A percentile compares a stretch with the other conserved stretches of the same genome.
phyloP scores from a whole-genome alignment of 2,888 invertebrate species.

The Thymelicus acteon region DNA sequence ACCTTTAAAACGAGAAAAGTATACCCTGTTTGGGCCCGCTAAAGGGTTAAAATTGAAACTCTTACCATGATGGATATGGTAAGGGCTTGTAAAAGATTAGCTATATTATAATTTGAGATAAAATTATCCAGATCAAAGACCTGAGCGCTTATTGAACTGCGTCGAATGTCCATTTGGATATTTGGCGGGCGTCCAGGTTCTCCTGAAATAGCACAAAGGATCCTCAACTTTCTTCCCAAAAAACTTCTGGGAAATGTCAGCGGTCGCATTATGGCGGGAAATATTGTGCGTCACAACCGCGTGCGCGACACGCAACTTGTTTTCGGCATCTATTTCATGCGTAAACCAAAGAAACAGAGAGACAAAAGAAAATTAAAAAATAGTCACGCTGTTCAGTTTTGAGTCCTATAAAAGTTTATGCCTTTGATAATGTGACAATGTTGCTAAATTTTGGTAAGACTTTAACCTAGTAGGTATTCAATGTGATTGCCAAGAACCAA shows the following conservation, averaged over 20 bases:
- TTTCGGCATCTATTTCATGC: neutral
- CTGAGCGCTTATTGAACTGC: conserved; percentile 65
- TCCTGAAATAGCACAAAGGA: conserved; percentile 85
- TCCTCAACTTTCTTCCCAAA: conserved; percentile 67
- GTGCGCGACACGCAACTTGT: conserved; percentile 23
- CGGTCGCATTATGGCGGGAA: conserved; percentile 65
- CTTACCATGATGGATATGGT: no score
- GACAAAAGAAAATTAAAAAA: no score
- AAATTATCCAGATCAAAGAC: conserved; percentile 63
- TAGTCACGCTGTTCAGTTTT: no score
- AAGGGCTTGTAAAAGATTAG: neutral
- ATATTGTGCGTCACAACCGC: conserved; percentile 69
- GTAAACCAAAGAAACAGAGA: neutral
- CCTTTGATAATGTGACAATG: no score
- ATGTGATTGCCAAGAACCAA: conserved; percentile 5
- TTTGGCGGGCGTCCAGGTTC: conserved; percentile 75
- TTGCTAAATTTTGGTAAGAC: no score
- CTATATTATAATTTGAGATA: conserved; percentile 44
- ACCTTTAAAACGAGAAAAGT: no score
- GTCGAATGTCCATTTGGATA: conserved; percentile 61
- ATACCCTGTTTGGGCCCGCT: no score
- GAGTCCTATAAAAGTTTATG: no score
- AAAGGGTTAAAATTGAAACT: neutral
- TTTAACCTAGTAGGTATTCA: no score
- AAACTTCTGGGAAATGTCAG: conserved; percentile 79